Base-by-base conservation (phyloP, 2,113 vertebrate genomes). In the Eleginops maclovinus region DNA sequence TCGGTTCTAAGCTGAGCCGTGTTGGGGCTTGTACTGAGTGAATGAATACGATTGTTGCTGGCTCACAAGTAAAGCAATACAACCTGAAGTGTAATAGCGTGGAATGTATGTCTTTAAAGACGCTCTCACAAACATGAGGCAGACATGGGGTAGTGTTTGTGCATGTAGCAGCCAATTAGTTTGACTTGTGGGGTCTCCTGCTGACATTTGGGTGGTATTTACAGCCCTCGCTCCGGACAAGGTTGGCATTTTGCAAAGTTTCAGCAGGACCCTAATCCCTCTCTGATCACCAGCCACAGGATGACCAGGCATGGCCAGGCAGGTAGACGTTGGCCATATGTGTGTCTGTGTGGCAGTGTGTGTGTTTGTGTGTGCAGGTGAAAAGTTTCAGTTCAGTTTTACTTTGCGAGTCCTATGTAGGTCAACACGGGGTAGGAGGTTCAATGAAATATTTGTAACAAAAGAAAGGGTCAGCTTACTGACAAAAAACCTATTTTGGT, bases 151-250 rank as follows among this genome's bases (percentile, higher is more conserved):
- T 84, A 87, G 71, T 87, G 87, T 89, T 85, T 74, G 83, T 89
- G 85, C 89, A 89, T 84, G 81, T 88, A 81, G 88, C 81, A 89
- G 86, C 85, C 92, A 92, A 94, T 94, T 94, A 84, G 67, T 93
- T 93, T 93, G 93, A 94, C 93, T 92, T 90, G 83, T 93, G 83
- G 88, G 89, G 90, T 92, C 87, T 92, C 89, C 78, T 72, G 72
- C 83, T 94, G 94, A 93, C 93, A 94, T 95, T 95, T 95, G 74
- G 89, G 77, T 94, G 92, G 86, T 91, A 93, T 94, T 94, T 94
- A 90, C 90, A 91, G 84, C 92, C 81, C 71, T 88, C 91, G 85
- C 87, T 91, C 88, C 63, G 86, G 89, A 91, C 72, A 83, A 87
- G 77, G 80, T 89, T 95, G 93, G 92, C 94, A 94, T 93, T 94